A percentile compares a stretch with the other conserved stretches of the same genome.
phyloP scores from a whole-genome alignment of 2,888 invertebrate species.

The Hirtodrosophila duncani region DNA sequence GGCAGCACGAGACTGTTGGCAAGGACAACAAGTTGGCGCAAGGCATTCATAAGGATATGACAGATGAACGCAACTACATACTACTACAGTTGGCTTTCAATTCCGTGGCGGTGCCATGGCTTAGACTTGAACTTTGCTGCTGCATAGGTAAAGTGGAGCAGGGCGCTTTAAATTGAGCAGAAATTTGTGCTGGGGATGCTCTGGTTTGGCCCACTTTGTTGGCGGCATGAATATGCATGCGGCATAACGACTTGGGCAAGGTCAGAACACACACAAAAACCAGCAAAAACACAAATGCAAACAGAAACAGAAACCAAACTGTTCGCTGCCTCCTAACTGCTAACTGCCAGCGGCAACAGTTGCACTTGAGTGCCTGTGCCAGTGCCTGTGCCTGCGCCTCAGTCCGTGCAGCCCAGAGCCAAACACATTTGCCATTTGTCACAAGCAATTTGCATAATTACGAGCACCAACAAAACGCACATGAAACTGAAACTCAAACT shows the following conservation, averaged over 20 bases:
- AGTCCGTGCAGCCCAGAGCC: too few relatives aligned
- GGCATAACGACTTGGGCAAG: slow-evolving; percentile 38
- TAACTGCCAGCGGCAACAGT: slow-evolving; percentile 48
- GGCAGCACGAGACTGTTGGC: slow-evolving; percentile 18
- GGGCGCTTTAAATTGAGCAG: slow-evolving; percentile 57
- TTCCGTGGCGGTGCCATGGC: too few relatives aligned
- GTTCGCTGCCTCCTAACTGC: too few relatives aligned
- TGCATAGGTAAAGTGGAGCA: slow-evolving; percentile 9
- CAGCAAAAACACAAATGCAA: too few relatives aligned
- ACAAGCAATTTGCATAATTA: slow-evolving; percentile 62
- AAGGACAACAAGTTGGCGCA: slow-evolving; percentile 61
- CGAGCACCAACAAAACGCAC: slow-evolving; percentile 65
- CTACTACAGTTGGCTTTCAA: neutral
- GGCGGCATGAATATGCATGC: slow-evolving; percentile 70
- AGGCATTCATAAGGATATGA: slow-evolving; percentile 58
- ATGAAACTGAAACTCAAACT: slow-evolving; percentile 36
- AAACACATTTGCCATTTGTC: too few relatives aligned
- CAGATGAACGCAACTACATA: slow-evolving; percentile 65
- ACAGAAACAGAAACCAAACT: too few relatives aligned
- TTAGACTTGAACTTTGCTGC: slow-evolving; percentile 12
- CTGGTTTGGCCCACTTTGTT: slow-evolving; percentile 32
- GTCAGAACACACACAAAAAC: too few relatives aligned
- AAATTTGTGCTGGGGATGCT: slow-evolving; percentile 42
- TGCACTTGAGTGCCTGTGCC: slow-evolving; percentile 61
- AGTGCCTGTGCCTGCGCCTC: slow-evolving; percentile 3